Evolutionary conservation across 2,797 vertebrate species (phyloP).

Genomic region (Sandelia bainsii): DNA sequence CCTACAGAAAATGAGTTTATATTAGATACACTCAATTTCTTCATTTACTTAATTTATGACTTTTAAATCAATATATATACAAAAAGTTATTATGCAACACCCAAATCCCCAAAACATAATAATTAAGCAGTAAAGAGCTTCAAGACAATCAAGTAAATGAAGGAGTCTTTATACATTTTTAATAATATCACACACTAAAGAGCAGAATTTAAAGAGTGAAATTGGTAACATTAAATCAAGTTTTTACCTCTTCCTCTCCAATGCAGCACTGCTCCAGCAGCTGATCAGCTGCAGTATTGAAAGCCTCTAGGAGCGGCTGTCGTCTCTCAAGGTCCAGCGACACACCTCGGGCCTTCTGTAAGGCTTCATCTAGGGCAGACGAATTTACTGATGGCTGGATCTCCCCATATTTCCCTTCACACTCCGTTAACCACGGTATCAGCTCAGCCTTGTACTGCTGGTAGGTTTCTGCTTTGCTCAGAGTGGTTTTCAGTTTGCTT

Average conservation of each 20-base stretch:
- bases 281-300: conserved; percentile 92
- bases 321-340: conserved; percentile 91
- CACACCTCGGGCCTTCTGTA: conserved; percentile 89
- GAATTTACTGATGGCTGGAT: conserved; percentile 89
- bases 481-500: conserved; percentile 86
- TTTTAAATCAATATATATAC: neutral
- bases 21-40: neutral
- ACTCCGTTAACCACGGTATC: conserved; percentile 90
- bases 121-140: neutral
- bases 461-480: conserved; percentile 92
- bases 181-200: neutral
- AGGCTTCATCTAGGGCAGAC: conserved; percentile 87
- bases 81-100: too few relatives aligned
- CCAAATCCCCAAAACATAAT: neutral
- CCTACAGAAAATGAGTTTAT: conserved; percentile 32
- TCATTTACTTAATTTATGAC: neutral
- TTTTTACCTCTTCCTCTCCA: conserved; percentile 88
- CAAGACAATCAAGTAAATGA: neutral
- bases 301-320: conserved; percentile 89
- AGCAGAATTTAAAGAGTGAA: neutral
- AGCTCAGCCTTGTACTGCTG: conserved; percentile 89
- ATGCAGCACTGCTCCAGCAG: conserved; percentile 91
- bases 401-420: conserved; percentile 84
- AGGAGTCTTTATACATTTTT: too few relatives aligned
- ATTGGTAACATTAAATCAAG: neutral